Evolutionary conservation across 2,888 invertebrate species (phyloP).

Genomic region (Trichogramma evanescens): DNA sequence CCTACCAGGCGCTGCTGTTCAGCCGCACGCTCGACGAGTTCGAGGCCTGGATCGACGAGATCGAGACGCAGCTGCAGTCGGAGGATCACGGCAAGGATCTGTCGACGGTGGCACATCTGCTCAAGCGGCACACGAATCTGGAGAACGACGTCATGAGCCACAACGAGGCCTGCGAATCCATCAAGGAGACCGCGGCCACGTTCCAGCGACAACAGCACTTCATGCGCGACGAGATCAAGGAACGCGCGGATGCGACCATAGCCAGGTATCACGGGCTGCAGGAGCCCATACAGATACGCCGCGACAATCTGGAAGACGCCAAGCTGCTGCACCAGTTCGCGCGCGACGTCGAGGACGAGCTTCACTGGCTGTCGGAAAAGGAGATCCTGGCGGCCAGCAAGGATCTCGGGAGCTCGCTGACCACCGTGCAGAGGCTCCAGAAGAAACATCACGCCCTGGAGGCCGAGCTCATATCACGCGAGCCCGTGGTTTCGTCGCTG

Average conservation of each 20-base stretch:
- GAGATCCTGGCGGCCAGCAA: conserved; percentile 63
- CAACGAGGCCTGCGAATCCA: conserved; percentile 71
- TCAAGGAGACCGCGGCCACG: conserved; percentile 71
- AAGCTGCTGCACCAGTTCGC: conserved; percentile 81
- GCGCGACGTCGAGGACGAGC: conserved; percentile 86
- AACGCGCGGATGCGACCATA: conserved; percentile 62
- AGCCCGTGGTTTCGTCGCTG: conserved; percentile 72
- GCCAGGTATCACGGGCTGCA: conserved; percentile 68
- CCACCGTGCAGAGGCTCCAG: conserved; percentile 78
- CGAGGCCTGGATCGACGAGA: conserved; percentile 86
- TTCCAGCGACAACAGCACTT: conserved; percentile 80
- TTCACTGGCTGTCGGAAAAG: conserved; percentile 81
- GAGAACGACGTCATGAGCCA: conserved; percentile 82
- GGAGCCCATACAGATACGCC: conserved; percentile 83
- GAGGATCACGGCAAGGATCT: conserved; percentile 83
- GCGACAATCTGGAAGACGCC: conserved; percentile 89
- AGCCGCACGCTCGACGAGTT: conserved; percentile 87
- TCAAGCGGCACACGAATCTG: conserved; percentile 73
- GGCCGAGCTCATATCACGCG: conserved; percentile 79
- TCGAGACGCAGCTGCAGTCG: conserved; percentile 68
- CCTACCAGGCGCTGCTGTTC: conserved; percentile 84
- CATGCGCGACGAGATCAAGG: conserved; percentile 78
- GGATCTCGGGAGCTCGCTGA: conserved; percentile 61
- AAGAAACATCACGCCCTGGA: conserved; percentile 92
- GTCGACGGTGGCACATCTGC: conserved; percentile 73